Percentiles rank a stretch among this genome's conserved stretches.
Evolutionary conservation across 2,888 invertebrate genomes (phyloP).

Genomic region (Fragum sueziense): DNA sequence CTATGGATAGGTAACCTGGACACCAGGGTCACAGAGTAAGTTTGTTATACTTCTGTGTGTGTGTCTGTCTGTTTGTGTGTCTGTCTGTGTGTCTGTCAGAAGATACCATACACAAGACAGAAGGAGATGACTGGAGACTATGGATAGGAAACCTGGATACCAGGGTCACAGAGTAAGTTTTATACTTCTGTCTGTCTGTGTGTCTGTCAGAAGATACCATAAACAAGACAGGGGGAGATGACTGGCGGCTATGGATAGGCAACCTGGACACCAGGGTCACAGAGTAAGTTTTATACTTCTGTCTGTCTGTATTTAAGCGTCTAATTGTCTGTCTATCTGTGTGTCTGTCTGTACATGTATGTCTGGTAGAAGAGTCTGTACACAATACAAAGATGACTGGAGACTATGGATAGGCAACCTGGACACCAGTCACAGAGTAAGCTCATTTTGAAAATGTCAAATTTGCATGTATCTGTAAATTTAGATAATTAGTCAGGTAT

Average conservation of each 20-base stretch:
- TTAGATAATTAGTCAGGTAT: too few species aligned
- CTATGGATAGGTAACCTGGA: slow-evolving; percentile 98
- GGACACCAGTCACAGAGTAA: slow-evolving; percentile 96
- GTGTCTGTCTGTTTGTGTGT: too few species aligned
- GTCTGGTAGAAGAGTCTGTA: not conserved
- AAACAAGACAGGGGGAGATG: slow-evolving; percentile 39
- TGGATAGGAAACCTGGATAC: slow-evolving; percentile 97
- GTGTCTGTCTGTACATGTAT: too few species aligned
- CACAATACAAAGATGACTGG: slow-evolving; percentile 79
- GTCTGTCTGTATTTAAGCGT: too few species aligned
- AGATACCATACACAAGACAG: slow-evolving; percentile 25
- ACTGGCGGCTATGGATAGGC: slow-evolving; percentile 93
- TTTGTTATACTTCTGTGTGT: too few species aligned
- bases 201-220: not conserved
- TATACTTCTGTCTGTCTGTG: too few species aligned
- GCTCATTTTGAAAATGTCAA: too few species aligned
- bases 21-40: slow-evolving; percentile 89
- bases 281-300: too few species aligned
- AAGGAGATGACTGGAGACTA: slow-evolving; percentile 85
- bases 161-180: slow-evolving; percentile 96
- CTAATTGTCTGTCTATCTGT: too few species aligned
- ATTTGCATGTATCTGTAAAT: too few species aligned
- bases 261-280: slow-evolving; percentile 94
- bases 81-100: too few species aligned
- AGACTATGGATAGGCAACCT: slow-evolving; percentile 96